Evolutionary conservation across 2,113 vertebrate genomes (phyloP).

Genomic region (Prunella himalayana): DNA sequence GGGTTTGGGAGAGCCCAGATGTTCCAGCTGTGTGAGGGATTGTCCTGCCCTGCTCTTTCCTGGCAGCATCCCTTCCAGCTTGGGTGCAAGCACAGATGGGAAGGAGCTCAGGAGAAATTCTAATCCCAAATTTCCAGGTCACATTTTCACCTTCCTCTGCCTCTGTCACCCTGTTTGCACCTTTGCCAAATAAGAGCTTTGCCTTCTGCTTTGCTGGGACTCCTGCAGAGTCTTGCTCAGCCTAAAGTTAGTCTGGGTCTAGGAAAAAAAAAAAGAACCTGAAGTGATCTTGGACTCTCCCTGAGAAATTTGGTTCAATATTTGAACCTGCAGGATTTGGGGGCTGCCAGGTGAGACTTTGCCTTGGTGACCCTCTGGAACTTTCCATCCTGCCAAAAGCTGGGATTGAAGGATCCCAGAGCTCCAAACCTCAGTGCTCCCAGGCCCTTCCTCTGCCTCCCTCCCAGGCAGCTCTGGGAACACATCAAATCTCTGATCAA

Average conservation of each 20-base stretch:
- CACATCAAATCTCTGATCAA: rapidly evolving
- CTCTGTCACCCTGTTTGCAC: neutral
- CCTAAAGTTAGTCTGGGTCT: neutral
- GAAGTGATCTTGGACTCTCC: too few species aligned
- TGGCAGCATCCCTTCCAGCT: neutral
- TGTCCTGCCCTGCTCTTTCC: neutral
- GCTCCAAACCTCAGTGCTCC: neutral
- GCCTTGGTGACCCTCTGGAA: neutral
- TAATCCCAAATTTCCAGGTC: neutral
- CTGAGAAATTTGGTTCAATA: neutral
- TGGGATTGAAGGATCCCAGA: neutral
- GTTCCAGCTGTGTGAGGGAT: neutral
- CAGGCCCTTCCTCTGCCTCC: neutral
- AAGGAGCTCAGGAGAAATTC: neutral
- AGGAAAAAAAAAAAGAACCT: neutral
- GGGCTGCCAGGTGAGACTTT: neutral
- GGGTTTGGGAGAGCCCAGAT: neutral
- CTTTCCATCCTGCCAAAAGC: neutral
- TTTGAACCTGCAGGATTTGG: neutral
- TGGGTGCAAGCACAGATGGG: neutral
- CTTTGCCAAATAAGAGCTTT: neutral
- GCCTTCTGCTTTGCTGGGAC: neutral
- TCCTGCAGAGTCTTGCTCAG: neutral
- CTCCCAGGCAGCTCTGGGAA: neutral
- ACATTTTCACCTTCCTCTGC: neutral